Evolutionary conservation across 2,888 invertebrate species (phyloP), one percentile per base, ranked within the genome.

Genomic region (Ormyrus labotus): DNA sequence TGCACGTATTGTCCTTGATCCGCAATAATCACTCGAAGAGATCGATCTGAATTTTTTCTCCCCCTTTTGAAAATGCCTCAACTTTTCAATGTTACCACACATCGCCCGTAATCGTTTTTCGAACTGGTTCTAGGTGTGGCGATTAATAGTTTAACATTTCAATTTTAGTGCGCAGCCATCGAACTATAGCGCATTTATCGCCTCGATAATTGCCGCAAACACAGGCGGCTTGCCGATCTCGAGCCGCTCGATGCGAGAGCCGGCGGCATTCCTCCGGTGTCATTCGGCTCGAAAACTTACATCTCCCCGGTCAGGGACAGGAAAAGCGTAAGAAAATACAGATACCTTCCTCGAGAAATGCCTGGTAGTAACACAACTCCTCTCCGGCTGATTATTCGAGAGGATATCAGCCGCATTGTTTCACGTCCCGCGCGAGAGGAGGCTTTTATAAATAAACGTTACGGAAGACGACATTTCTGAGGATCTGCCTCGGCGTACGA

Each of bases 71-170:
- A 69, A n/a, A 57, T 13, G 34, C 45, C 13, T 48, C 10, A 50
- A 55, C 55, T 55, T 73, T 55, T 45, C 63, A 72, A 51, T 63
- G 63, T 72, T 72, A 45, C 72, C 50, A 63, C 72, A 19, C 19
- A 2, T n/a, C 51, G 53, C 34, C 19, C 19, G 5, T 58, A 65
- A 73, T 73, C 73, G 19, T 48, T 65, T 55, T 48, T n/a, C 45
- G 13, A 57, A 73, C 73, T 73, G 73, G 73, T 73, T 73, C 73
- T 73, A 73, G 73, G 73, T 53, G 73, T 64, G 73, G 73, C 73
- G 55, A 73, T 73, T 73, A 73, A 73, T 73, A 73, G 63, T 73
- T 73, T 64, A 73, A 73, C 64, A 73, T 73, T 63, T 73, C 64
- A 65, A 64, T 72, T 73, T 73, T 73, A 64, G 73, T 48, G 73